These are phyloP conservation scores for Myotis pilosus DNA, from an alignment of 2,797 vertebrate species.

Conservation along the genomic window DNA sequence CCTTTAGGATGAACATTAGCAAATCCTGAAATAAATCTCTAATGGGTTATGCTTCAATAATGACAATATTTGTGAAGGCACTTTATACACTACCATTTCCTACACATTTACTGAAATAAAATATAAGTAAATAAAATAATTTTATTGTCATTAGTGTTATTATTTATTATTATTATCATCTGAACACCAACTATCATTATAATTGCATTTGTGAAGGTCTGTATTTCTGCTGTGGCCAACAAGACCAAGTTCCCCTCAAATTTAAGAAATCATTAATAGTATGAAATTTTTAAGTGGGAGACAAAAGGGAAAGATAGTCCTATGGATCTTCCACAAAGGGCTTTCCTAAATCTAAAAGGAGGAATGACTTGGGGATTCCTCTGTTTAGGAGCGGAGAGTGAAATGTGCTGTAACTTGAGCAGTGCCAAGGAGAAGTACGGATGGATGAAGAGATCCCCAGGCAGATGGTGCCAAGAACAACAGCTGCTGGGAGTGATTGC, in stretches of 20 bases:
- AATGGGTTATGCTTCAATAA: not conserved
- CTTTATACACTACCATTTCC: not conserved
- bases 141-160: not conserved
- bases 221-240: not conserved
- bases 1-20: not conserved
- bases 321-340: conserved; percentile 48
- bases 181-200: not conserved
- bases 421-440: conserved; percentile 53
- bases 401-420: conserved; percentile 58
- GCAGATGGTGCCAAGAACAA: conserved; percentile 65
- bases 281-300: not conserved
- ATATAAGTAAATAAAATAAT: not conserved
- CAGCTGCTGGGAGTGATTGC: conserved; percentile 55
- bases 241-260: not conserved
- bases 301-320: not conserved
- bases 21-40: not conserved
- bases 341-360: conserved; percentile 48
- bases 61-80: not conserved
- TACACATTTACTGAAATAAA: not conserved
- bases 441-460: conserved; percentile 53
- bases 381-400: conserved; percentile 2
- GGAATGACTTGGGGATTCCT: conserved; percentile 66
- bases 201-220: not conserved
- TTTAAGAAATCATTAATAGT: not conserved
- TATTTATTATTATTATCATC: not conserved